Percentiles rank a stretch among this genome's conserved stretches.
Evolutionary conservation across 2,113 vertebrate genomes (phyloP).

Genomic region (Calypte anna): DNA sequence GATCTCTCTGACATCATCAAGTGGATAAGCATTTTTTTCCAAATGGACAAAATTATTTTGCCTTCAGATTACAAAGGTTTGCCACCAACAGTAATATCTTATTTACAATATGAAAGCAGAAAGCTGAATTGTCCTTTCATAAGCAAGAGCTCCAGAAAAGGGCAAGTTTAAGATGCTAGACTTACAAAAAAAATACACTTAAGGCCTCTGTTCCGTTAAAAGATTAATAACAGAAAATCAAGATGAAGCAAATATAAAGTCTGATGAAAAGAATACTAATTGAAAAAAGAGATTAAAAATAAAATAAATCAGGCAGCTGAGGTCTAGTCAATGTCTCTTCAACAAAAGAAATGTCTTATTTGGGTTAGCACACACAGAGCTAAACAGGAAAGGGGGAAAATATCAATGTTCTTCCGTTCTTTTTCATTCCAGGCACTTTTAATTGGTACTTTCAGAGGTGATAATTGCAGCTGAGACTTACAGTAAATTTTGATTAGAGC

Average conservation of each 20-base stretch:
- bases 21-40: background rate
- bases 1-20: conserved; percentile 35
- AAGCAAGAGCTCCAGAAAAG: background rate
- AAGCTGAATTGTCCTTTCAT: background rate
- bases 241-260: background rate
- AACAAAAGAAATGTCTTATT: background rate
- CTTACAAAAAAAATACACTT: background rate
- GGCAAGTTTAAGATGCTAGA: background rate
- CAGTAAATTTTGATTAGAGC: background rate
- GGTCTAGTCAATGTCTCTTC: background rate
- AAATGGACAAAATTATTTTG: conserved; percentile 36
- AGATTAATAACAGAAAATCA: background rate
- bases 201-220: background rate
- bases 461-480: background rate
- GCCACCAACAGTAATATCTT: background rate
- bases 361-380: background rate
- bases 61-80: background rate
- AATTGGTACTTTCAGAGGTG: background rate
- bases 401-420: background rate
- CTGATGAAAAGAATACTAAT: background rate
- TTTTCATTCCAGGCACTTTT: background rate
- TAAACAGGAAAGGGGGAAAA: background rate
- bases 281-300: background rate
- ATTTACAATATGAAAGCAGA: background rate
- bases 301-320: background rate